A percentile compares a stretch with the other conserved stretches of the same genome.
Conservation (phyloP, 2,888 invertebrate species). For the Drosophila kanekoi region DNA sequence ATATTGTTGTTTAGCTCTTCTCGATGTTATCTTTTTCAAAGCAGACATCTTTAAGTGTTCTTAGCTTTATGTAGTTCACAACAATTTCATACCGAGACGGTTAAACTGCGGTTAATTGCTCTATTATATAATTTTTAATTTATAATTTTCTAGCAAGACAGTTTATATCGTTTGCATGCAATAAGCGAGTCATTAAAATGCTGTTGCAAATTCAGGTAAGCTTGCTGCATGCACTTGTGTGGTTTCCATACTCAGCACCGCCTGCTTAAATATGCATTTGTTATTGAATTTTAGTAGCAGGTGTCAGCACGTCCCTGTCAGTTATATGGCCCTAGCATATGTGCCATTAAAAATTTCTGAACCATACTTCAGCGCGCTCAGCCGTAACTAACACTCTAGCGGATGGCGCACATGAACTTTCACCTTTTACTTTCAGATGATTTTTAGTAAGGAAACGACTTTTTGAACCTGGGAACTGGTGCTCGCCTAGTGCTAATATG, state of each 20-base stretch:
- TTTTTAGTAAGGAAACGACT: conserved; percentile 58
- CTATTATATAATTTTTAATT: conserved; percentile 55
- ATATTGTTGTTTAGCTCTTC: conserved; percentile 42
- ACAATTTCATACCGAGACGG: background rate
- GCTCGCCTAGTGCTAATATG: conserved; percentile 65
- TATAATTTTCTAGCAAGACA: conserved; percentile 14
- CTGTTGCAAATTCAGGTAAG: conserved; percentile 34
- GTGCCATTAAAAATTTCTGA: conserved; percentile 32
- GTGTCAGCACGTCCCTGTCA: conserved; percentile 34
- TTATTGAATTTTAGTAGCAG: conserved; percentile 65
- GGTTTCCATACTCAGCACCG: conserved; percentile 27
- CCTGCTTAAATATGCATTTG: conserved; percentile 61
- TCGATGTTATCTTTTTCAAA: no score
- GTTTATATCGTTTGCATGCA: conserved; percentile 2
- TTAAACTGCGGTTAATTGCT: conserved; percentile 60
- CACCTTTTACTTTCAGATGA: conserved; percentile 69
- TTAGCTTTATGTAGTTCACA: no score
- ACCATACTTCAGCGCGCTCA: conserved; percentile 49
- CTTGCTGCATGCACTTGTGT: background rate
- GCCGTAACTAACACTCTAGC: conserved; percentile 52
- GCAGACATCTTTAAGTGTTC: conserved; percentile 44
- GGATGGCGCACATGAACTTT: conserved; percentile 58
- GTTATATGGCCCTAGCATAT: conserved; percentile 12
- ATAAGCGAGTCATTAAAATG: conserved; percentile 47
- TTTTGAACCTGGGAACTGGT: conserved; percentile 18